A percentile compares a stretch with the other conserved stretches of the same genome.
These are phyloP conservation scores for Xenotilapia flavipinnis DNA, from an alignment of 2,113 vertebrate genomes.

Conservation along the genomic window DNA sequence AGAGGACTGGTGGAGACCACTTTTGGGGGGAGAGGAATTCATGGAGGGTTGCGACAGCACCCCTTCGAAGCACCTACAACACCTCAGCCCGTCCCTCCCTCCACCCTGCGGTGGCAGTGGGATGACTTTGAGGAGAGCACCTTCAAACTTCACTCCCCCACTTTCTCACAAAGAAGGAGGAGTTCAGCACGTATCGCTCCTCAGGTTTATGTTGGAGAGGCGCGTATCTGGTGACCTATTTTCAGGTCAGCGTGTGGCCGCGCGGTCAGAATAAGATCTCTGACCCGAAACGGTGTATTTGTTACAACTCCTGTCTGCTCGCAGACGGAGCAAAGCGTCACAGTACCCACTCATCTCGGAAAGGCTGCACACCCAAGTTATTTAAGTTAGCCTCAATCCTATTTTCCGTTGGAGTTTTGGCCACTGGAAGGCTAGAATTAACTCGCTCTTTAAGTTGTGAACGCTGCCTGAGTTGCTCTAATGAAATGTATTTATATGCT, in stretches of 20 bases:
- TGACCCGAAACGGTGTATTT: background rate
- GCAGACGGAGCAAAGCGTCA: conserved; percentile 1
- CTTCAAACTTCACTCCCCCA: conserved; percentile 29
- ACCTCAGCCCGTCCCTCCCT: conserved; percentile 24
- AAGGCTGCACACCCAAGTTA: conserved; percentile 14
- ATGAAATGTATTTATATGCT: conserved; percentile 35
- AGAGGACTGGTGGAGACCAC: conserved; percentile 45
- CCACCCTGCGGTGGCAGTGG: background rate
- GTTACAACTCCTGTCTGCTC: conserved; percentile 12
- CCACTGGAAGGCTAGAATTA: conserved; percentile 17
- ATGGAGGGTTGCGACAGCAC: conserved; percentile 19
- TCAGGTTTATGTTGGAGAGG: conserved; percentile 35
- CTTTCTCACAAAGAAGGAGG: conserved; percentile 36
- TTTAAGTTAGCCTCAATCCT: background rate
- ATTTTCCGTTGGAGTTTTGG: conserved; percentile 25
- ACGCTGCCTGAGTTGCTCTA: conserved; percentile 9
- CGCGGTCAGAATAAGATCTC: conserved; percentile 1
- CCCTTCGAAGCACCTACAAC: conserved; percentile 32
- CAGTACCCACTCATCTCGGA: conserved; percentile 20
- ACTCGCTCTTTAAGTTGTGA: background rate
- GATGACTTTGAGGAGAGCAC: conserved; percentile 31
- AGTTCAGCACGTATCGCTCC: conserved; percentile 36
- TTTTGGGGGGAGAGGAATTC: conserved; percentile 38
- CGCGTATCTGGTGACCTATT: conserved; percentile 18
- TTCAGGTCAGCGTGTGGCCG: conserved; percentile 26